Base-by-base conservation (phyloP, 2,797 vertebrate species). In the Oryzias dopingdopingensis region DNA sequence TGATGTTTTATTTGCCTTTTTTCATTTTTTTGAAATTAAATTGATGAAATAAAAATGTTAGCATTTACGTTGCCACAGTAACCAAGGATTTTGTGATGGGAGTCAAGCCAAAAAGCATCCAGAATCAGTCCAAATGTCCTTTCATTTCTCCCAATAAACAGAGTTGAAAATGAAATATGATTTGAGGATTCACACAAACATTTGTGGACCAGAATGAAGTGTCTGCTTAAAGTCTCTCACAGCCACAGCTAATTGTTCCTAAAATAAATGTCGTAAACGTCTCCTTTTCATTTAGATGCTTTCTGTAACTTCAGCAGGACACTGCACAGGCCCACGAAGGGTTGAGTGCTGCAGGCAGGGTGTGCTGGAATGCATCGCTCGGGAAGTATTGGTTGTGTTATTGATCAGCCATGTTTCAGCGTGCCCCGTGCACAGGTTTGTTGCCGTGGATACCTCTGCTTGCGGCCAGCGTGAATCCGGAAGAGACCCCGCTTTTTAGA, bases 401-500 rank as follows among this genome's bases (percentile, higher is more conserved):
- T 73, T 48, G 62, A 62, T 80, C 49, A 41, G 47, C 47, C 54
- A 59, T 15, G 18, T 70, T 56, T 62, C 52, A 70, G 72, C 88
- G 86, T 91, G 88, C 88, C 89, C 85, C 80, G 84, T 91, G 89
- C 83, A 86, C 87, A 91, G 80, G 87, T 86, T 77, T 45, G 68
- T 85, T 62, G 82, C 89, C 80, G 70, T 83, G 86, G 91, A 93
- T 98, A 99, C 96, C 96, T 98, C 95, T 92, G 88, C 94, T 96
- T 98, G 94, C 95, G 95, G 79, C 94, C 92, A 91, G 91, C 91
- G 87, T 96, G 95, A 88, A 95, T 97, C 94, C 92, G 90, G 95
- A 98, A 98, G 95, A 98, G 91, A 94, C 94, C 94, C 89, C 95
- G 93, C 91, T 98, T 99, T 95, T 94, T 96, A 94, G 92, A 95